Percentiles rank a stretch among this genome's conserved stretches.
Conservation (phyloP, 1,140 invertebrate species). For the Drosophila chauvacae region DNA sequence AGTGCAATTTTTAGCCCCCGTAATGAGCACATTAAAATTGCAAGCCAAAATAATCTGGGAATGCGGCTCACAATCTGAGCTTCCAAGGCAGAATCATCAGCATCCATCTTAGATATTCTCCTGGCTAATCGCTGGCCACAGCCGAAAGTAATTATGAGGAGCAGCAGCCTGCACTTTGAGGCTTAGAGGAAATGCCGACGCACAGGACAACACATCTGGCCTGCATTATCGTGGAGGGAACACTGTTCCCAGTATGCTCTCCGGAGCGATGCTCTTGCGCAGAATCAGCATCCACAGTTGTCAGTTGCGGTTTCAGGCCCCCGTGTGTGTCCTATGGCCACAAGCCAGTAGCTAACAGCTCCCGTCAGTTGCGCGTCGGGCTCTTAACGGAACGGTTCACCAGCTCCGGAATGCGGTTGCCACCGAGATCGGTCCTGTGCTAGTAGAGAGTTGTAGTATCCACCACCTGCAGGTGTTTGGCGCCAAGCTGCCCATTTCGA, state of each 20-base stretch:
- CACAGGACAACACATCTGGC: constrained; percentile 37
- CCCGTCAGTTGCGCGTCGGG: constrained; percentile 45
- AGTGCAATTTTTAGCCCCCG: background rate
- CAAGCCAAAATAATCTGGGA: constrained; percentile 13
- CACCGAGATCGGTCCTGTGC: constrained; percentile 1
- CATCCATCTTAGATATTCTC: constrained; percentile 12
- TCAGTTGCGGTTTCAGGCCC: constrained; percentile 10
- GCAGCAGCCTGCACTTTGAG: constrained; percentile 35
- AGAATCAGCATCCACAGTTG: constrained; percentile 57
- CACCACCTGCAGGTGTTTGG: constrained; percentile 68
- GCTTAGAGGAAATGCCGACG: constrained; percentile 40
- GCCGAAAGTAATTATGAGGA: constrained; percentile 42
- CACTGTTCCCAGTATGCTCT: constrained; percentile 43
- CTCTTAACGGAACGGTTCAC: constrained; percentile 47
- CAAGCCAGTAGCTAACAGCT: constrained; percentile 10
- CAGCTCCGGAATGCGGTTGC: constrained; percentile 40
- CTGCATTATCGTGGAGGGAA: constrained; percentile 2
- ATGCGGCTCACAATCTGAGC: constrained; percentile 3
- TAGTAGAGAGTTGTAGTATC: constrained; percentile 15
- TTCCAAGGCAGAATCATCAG: background rate
- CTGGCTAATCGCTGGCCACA: constrained; percentile 35
- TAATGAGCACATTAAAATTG: constrained; percentile 18
- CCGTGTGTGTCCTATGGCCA: constrained; percentile 1
- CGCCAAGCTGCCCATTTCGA: constrained; percentile 75
- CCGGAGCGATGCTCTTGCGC: constrained; percentile 9